Conservation (phyloP, 2,888 invertebrate species). For the Leucoma salicis region DNA sequence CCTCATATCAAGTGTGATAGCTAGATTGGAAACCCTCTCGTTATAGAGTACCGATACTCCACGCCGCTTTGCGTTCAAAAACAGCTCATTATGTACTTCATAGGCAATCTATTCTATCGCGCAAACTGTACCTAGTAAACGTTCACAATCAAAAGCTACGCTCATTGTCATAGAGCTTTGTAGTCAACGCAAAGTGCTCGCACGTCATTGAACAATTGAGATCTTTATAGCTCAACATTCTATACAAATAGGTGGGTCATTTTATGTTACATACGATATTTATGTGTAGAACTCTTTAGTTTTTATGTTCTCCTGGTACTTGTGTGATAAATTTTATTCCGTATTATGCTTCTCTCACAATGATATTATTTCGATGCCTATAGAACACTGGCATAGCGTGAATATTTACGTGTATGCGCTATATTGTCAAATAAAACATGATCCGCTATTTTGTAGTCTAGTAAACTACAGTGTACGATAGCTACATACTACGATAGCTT, state of each 20-base stretch:
- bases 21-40: too few relatives aligned
- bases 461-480: too few relatives aligned
- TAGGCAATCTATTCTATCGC: constrained; percentile 14
- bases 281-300: neutral
- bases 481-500: too few relatives aligned
- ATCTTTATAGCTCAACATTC: constrained; percentile 7
- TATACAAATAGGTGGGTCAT: neutral
- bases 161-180: constrained; percentile 20
- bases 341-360: too few relatives aligned
- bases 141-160: constrained; percentile 16
- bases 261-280: neutral
- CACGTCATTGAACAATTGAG: constrained; percentile 9
- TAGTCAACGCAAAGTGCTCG: constrained; percentile 13
- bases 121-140: constrained; percentile 4
- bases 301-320: neutral
- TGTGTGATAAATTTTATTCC: neutral
- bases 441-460: too few relatives aligned
- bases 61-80: constrained; percentile 2
- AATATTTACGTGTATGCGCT: too few relatives aligned
- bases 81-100: constrained; percentile 3
- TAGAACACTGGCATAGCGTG: too few relatives aligned
- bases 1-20: too few relatives aligned
- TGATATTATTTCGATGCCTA: too few relatives aligned
- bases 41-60: too few relatives aligned
- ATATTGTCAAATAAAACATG: too few relatives aligned